phyloP scores from a whole-genome alignment of 2,888 invertebrate genomes.

The Nemapogon koenigi region DNA sequence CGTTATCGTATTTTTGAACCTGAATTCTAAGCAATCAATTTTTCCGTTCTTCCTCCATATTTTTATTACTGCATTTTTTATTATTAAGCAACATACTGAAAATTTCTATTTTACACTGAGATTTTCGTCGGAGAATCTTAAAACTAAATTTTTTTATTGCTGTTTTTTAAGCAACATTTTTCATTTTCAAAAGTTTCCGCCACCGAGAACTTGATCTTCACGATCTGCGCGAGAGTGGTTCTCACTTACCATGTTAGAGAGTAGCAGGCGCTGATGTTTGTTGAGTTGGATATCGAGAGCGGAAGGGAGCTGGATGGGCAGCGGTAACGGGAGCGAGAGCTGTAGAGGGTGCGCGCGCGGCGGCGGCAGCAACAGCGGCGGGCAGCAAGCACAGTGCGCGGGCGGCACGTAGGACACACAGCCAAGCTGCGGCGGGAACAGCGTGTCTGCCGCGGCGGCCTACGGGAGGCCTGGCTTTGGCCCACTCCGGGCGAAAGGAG shows the following conservation, averaged over 20 bases:
- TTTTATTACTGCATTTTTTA: no score
- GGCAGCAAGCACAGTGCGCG: constrained; percentile 54
- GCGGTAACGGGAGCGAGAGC: constrained; percentile 51
- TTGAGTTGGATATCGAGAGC: constrained; percentile 52
- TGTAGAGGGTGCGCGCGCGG: constrained; percentile 49
- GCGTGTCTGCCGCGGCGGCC: constrained; percentile 65
- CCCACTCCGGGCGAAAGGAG: constrained; percentile 44
- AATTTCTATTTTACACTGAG: no score
- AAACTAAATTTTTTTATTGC: no score
- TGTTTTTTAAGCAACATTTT: no score
- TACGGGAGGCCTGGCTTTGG: constrained; percentile 56
- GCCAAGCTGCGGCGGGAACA: constrained; percentile 64
- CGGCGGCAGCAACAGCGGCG: constrained; percentile 52
- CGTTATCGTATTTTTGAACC: no score
- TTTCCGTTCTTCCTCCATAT: no score
- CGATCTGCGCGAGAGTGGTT: no score
- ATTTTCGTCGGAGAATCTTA: no score
- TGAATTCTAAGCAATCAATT: no score
- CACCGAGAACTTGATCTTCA: no score
- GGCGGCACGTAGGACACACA: constrained; percentile 63
- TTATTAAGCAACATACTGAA: no score
- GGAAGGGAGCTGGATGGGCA: constrained; percentile 53
- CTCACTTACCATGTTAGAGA: constrained; percentile 62
- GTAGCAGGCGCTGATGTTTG: constrained; percentile 61
- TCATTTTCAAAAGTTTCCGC: no score